Base-by-base conservation (phyloP, 2,888 invertebrate species). In the Chrysotoxum bicinctum region DNA sequence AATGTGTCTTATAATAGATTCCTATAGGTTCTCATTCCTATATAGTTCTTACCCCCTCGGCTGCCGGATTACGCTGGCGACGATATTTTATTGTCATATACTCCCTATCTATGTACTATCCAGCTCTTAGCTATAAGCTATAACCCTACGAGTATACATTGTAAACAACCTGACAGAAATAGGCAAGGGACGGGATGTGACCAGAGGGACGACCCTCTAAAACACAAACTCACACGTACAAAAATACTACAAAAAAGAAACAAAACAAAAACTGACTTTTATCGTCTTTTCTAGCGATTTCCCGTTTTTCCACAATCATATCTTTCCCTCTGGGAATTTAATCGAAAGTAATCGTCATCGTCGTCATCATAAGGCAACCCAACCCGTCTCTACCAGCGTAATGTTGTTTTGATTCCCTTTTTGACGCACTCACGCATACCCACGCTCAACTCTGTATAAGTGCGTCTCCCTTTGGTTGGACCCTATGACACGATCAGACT, bases 361-460 rank as follows among this genome's bases (percentile, higher is more conserved):
- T 37, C 37, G 21, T 58, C 58, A 40, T 78, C 64, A 74, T 66
- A 69, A 79, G 52, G 70, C 30, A 79, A 80, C 45, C 32, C 58
- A 83, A 77, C 72, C 48, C 21, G 37, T 58, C 32, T 32, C 37
- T 12, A 48, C 35, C 58, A 37, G 12, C 32, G 79, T 76, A 80
- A 64, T 73, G 85, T 64, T 60, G n/a, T 64, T 81, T 81, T 75
- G 79, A 84, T 79, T 80, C 75, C 84, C 75, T 72, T 80, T 79
- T 66, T 52, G 64, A 64, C 64, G 62, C 60, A 56, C 73, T 68
- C 62, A 62, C 54, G 45, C 64, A 40, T 43, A 30, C 74, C 64
- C 45, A 58, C 60, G 56, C 45, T 43, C 0, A n/a, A n/a, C 23
- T 9, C 9, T 12, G 2, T 35, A 14, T 30, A 21, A 14, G 45